Base-by-base conservation (phyloP, 1,140 invertebrate species). In the Temnothorax longispinosus region DNA sequence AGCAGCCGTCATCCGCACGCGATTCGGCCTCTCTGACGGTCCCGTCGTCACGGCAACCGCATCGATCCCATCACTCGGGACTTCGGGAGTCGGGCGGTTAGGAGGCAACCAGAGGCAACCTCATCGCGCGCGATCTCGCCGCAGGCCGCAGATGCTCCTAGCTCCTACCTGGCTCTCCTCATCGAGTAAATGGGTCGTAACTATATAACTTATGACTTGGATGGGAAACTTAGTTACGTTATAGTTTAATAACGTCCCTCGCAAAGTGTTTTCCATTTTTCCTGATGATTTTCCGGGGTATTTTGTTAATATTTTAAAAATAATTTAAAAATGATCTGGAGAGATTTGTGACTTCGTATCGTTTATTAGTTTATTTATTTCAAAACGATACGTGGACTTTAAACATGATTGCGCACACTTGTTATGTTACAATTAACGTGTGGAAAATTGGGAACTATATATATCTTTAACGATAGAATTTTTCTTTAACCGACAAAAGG, bases 1-100 rank as follows among this genome's bases (percentile, higher is more conserved):
- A 90, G 81, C 89, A 90, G 64, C 85, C 85, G 85, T 89, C 89
- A 90, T 90, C 89, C 76, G 81, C 47, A 58, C 76, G 76, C 52
- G 71, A 62, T 88, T 90, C 76, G 75, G 71, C 76, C 89, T 90
- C 89, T 90, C 89, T 86, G 89, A 88, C 87, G 89, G 82, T 60
- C 71, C 86, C 85, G 91, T 92, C 81, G 85, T 76, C 88, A 92
- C 58, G 81, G 85, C 62, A 72, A 89, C 90, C 77, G 74, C 82
- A 87, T 90, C 89, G 90, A 91, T 91, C 89, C 77, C 69, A 75
- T 90, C 88, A 84, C 80, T 69, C 38, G 27, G 27, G 1, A 27
- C 27, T 27, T 27, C 1, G 27, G 50, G 58, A 21, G 41, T 44
- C 56, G 56, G 47, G 13, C 21, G 54, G 67, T n/a, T 15, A 72